These are phyloP conservation scores for Tribolium freemani DNA, from an alignment of 2,888 invertebrate species.

Conservation along the genomic window DNA sequence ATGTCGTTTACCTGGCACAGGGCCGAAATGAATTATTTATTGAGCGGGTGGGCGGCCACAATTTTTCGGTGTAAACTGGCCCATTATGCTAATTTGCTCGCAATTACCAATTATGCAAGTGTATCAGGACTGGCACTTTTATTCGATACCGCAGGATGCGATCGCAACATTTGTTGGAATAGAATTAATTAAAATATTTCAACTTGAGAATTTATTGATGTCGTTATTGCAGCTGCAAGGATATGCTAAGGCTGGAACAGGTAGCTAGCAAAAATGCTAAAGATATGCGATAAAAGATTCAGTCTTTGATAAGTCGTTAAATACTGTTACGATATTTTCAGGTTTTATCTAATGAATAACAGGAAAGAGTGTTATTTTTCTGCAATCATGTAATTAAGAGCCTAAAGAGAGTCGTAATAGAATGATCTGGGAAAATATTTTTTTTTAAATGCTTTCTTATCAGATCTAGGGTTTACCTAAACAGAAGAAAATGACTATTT, in stretches of 20 bases:
- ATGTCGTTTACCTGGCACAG: constrained; percentile 45
- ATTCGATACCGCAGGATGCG: neutral
- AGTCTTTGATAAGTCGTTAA: constrained; percentile 14
- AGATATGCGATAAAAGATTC: constrained; percentile 14
- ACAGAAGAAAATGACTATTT: neutral
- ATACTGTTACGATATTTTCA: constrained; percentile 1
- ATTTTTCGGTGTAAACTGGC: constrained; percentile 22
- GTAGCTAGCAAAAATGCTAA: constrained; percentile 5
- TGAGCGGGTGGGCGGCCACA: constrained; percentile 15
- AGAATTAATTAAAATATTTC: constrained; percentile 20
- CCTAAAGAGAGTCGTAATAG: no score
- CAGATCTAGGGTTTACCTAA: neutral
- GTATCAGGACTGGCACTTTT: constrained; percentile 6
- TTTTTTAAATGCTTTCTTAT: neutral
- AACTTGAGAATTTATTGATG: constrained; percentile 1
- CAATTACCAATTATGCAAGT: constrained; percentile 15
- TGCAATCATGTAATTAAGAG: neutral
- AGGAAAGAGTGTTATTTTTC: neutral
- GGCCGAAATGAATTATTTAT: constrained; percentile 36
- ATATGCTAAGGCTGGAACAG: constrained; percentile 17
- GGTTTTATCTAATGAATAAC: neutral
- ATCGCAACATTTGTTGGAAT: constrained; percentile 5
- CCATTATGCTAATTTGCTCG: constrained; percentile 16
- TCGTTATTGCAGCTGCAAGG: constrained; percentile 11
- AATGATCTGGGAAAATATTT: no score